Percentiles rank a stretch among this genome's conserved stretches.
These are phyloP conservation scores for Oxytorus armatus DNA, from an alignment of 2,888 invertebrate species.

Conservation along the genomic window DNA sequence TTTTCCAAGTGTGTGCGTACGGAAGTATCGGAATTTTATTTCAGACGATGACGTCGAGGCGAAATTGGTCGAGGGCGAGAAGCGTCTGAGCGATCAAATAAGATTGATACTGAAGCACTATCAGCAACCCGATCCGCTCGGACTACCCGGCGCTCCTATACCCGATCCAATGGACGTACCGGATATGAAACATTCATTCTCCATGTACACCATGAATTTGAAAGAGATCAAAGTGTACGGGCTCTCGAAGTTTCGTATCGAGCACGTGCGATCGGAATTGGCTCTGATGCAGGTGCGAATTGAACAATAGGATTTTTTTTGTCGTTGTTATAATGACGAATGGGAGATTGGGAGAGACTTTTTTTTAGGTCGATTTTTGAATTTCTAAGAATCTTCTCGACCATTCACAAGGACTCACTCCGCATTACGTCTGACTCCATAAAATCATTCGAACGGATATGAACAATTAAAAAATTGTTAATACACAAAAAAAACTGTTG, in stretches of 20 bases:
- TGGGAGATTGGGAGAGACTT: not conserved
- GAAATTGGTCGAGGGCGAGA: constrained; percentile 85
- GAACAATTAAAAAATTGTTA: too few relatives aligned
- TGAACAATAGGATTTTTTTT: not conserved
- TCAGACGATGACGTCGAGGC: constrained; percentile 74
- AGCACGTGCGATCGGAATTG: constrained; percentile 89
- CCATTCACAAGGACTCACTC: too few relatives aligned
- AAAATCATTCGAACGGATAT: too few relatives aligned
- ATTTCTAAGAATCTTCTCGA: too few relatives aligned
- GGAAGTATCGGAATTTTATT: constrained; percentile 52
- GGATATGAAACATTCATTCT: constrained; percentile 90
- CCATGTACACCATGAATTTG: constrained; percentile 89
- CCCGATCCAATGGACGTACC: constrained; percentile 93
- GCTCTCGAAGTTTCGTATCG: constrained; percentile 91
- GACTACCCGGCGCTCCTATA: constrained; percentile 91
- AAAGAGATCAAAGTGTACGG: constrained; percentile 90
- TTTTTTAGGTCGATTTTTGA: not conserved
- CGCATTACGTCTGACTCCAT: too few relatives aligned
- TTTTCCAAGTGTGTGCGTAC: constrained; percentile 3
- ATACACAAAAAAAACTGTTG: too few relatives aligned
- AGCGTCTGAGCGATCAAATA: constrained; percentile 90
- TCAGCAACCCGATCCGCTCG: constrained; percentile 92
- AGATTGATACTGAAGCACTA: constrained; percentile 90
- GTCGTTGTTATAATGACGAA: not conserved
- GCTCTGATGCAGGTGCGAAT: constrained; percentile 89